A percentile compares a stretch with the other conserved stretches of the same genome.
Evolutionary conservation across 2,113 vertebrate genomes (phyloP).

Genomic region (Nansenia antarctica): DNA sequence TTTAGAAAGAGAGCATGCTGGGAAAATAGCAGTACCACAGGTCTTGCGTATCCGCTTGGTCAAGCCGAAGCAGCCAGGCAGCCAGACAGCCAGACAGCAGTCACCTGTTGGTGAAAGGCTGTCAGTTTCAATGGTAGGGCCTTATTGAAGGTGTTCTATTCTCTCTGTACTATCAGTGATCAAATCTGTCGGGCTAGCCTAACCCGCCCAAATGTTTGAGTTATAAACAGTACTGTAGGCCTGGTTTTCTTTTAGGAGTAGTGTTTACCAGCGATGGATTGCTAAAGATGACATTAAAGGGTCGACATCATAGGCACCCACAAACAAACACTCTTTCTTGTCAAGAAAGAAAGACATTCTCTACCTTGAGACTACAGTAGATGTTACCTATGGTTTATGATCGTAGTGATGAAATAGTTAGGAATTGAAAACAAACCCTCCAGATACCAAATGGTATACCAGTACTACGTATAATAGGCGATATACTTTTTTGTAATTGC

Average conservation of each 20-base stretch:
- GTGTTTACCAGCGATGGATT: background rate
- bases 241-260: slow-evolving; percentile 9
- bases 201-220: slow-evolving; percentile 57
- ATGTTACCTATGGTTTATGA: background rate
- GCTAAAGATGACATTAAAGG: background rate
- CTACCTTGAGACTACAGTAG: background rate
- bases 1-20: slow-evolving; percentile 77
- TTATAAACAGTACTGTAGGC: slow-evolving; percentile 53
- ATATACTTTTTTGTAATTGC: background rate
- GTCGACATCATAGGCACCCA: background rate
- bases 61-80: background rate
- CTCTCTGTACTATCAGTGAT: slow-evolving; percentile 57
- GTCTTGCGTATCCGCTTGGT: slow-evolving; percentile 61
- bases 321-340: background rate
- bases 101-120: slow-evolving; percentile 55
- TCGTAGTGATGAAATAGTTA: background rate
- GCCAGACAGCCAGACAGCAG: slow-evolving; percentile 44
- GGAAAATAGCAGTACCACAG: slow-evolving; percentile 73
- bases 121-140: slow-evolving; percentile 67
- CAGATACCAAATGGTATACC: background rate
- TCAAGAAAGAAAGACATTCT: background rate
- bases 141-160: slow-evolving; percentile 55
- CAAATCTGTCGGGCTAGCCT: slow-evolving; percentile 60
- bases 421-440: background rate
- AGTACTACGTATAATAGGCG: too few species aligned